These are phyloP conservation scores for Sycophila sp. DNA, from an alignment of 1,140 invertebrate genomes.

Conservation along the genomic window DNA sequence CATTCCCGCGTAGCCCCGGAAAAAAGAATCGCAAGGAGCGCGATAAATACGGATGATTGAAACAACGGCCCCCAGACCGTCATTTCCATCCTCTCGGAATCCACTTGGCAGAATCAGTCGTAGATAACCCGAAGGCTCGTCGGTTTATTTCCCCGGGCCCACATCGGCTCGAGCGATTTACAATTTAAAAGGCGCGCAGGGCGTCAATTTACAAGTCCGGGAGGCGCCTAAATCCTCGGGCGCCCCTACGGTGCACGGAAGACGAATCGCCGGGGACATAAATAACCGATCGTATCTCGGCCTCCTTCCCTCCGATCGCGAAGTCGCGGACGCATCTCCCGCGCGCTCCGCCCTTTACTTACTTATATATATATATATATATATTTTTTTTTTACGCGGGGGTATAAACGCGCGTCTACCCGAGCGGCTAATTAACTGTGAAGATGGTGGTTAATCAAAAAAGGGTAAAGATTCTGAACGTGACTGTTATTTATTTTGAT, in stretches of 20 bases:
- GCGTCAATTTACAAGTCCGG: constrained; percentile 35
- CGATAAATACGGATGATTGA: neutral
- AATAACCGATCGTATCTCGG: constrained; percentile 25
- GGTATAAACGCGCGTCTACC: too few relatives aligned
- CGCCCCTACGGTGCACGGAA: neutral
- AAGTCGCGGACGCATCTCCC: neutral
- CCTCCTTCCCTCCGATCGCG: neutral
- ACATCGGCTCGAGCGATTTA: constrained; percentile 6
- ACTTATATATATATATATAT: too few relatives aligned
- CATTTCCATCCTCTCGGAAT: neutral
- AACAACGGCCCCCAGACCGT: neutral
- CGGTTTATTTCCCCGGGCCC: neutral
- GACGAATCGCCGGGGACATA: constrained; percentile 32
- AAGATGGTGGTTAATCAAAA: too few relatives aligned
- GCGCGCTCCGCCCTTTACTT: neutral
- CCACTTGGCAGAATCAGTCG: neutral
- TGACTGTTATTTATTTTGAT: too few relatives aligned
- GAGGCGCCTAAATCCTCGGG: neutral
- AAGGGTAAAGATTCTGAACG: too few relatives aligned
- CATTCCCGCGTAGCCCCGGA: too few relatives aligned
- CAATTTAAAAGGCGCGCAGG: constrained; percentile 24
- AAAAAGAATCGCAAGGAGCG: too few relatives aligned
- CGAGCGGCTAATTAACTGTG: too few relatives aligned
- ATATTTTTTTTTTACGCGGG: too few relatives aligned
- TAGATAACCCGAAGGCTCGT: neutral